Conservation (phyloP, 2,113 vertebrate species). For the Ameiurus melas region DNA sequence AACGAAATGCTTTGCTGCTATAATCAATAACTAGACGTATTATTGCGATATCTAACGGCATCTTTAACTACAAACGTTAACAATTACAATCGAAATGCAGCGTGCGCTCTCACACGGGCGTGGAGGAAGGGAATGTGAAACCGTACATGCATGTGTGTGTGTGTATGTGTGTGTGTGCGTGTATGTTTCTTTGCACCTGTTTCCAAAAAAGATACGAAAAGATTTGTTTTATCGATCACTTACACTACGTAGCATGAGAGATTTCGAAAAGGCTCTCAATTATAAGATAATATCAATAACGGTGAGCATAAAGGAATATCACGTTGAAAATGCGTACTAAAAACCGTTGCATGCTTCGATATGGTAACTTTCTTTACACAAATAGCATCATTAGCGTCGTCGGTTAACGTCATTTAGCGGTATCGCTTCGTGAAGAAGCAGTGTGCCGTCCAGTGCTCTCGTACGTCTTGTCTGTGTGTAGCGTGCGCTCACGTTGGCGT, state of each 20-base stretch:
- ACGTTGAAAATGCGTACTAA: conserved; percentile 70
- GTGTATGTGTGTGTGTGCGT: conserved; percentile 78
- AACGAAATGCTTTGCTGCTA: conserved; percentile 97
- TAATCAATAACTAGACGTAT: conserved; percentile 72
- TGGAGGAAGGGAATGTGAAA: conserved; percentile 85
- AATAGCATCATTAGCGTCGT: conserved; percentile 87
- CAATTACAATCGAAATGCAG: conserved; percentile 85
- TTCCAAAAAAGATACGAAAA: conserved; percentile 60
- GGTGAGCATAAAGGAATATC: conserved; percentile 35
- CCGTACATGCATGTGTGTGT: conserved; percentile 54
- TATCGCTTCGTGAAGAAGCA: conserved; percentile 85
- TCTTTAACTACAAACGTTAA: conserved; percentile 83
- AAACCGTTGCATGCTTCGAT: conserved; percentile 91
- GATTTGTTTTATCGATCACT: conserved; percentile 58
- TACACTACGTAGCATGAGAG: conserved; percentile 88
- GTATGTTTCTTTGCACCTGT: conserved; percentile 85
- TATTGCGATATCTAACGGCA: conserved; percentile 93
- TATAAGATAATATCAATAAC: conserved; percentile 49
- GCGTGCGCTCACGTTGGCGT: conserved; percentile 80
- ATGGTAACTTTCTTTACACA: conserved; percentile 87
- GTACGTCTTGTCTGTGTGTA: conserved; percentile 91
- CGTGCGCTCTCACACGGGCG: conserved; percentile 71
- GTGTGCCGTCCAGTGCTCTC: conserved; percentile 89
- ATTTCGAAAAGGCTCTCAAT: conserved; percentile 64
- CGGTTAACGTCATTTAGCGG: conserved; percentile 88